Base-by-base conservation (phyloP, 1,140 invertebrate genomes). In the Asobara japonica region DNA sequence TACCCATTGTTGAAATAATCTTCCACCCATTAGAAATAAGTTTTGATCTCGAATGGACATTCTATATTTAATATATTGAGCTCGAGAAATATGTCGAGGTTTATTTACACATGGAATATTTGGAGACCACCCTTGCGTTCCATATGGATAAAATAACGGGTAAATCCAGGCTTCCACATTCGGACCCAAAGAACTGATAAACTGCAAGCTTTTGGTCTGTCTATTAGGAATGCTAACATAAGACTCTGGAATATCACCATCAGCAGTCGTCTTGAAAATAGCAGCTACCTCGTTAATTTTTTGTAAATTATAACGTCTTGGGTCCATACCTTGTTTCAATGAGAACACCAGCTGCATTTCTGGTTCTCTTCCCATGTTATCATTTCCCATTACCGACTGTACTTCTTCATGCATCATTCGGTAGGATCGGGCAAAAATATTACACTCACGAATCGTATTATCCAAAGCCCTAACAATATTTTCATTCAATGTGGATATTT, bases 201-300 rank as follows among this genome's bases (percentile, higher is more conserved):
- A 16, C 30, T 62, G 5, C 2, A 27, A 62, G 29, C 13, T 62
- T 62, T 62, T 60, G 20, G 51, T 60, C 20, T 22, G 27, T 60
- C 22, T 60, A 60, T 60, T 60, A 25, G 11, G 51, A 5, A 62
- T 30, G 4, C 2, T 62, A 0, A 62, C 27, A 30, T 62, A 62
- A 5, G 60, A 62, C 30, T 62, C 25, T 29, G 60, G 60, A 29
- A 62, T 62, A 62, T 62, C 60, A 4, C 60, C 60, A 62, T 62
- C 60, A 30, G 60, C 25, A 29, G 25, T 62, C 25, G 27, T 62
- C 13, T 10, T 30, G 29, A 62, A 62, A 65, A 71, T 56, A 22
- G 69, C 69, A 10, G 61, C 69, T 18, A 71, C 60, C 56, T 65
- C 69, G 69, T 71, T 71, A 27, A 51, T 64, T 48, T 2, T n/a